These are phyloP conservation scores for Nephrotoma guestfalica DNA, from an alignment of 2,888 invertebrate species.

Conservation along the genomic window DNA sequence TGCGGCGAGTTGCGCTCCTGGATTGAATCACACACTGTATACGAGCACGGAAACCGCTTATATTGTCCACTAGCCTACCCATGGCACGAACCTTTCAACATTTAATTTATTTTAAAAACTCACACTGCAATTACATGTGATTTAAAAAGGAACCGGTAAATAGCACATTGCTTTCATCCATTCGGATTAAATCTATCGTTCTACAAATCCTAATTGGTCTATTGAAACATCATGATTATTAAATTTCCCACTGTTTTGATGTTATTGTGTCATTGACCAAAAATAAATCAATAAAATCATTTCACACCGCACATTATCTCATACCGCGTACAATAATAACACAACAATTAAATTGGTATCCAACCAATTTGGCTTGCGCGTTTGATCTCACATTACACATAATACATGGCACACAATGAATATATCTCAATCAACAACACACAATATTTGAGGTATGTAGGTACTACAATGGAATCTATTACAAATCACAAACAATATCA, in stretches of 20 bases:
- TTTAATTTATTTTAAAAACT: too few species aligned
- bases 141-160: too few species aligned
- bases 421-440: background rate
- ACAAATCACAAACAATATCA: background rate
- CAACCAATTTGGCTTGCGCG: background rate
- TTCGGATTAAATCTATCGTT: too few species aligned
- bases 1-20: too few species aligned
- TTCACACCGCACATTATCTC: background rate
- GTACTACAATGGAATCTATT: background rate
- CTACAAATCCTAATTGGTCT: too few species aligned
- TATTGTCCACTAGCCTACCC: too few species aligned
- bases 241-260: background rate
- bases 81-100: too few species aligned
- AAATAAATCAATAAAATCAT: background rate
- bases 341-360: background rate
- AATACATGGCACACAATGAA: background rate
- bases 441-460: background rate
- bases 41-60: too few species aligned
- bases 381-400: background rate
- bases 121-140: too few species aligned
- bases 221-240: too few species aligned
- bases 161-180: too few species aligned
- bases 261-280: background rate
- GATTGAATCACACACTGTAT: too few species aligned
- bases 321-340: background rate